phyloP scores from a whole-genome alignment of 2,113 vertebrate species.

The Pteruthius melanotis region DNA sequence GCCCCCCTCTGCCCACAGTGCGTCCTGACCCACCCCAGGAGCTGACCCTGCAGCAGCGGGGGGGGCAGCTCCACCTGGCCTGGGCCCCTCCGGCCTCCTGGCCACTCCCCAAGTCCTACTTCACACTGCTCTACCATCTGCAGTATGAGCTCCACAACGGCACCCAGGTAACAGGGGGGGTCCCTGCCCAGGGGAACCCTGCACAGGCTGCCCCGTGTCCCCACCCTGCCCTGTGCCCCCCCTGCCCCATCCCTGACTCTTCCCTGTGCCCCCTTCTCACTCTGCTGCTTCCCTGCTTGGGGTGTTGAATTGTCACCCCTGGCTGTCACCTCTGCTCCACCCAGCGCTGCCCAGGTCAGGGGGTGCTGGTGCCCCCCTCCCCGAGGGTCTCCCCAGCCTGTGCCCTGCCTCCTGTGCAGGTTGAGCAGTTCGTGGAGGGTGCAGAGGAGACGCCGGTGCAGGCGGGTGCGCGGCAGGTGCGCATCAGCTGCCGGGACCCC shows the following conservation, averaged over 20 bases:
- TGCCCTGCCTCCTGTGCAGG: background rate
- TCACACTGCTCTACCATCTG: background rate
- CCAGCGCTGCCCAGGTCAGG: rapidly evolving
- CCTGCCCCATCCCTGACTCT: background rate
- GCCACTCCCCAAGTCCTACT: conserved; percentile 21
- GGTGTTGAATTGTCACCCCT: no score
- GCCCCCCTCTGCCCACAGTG: background rate
- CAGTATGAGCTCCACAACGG: background rate
- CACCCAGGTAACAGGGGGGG: background rate
- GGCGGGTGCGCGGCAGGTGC: rapidly evolving
- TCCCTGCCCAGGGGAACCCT: no score
- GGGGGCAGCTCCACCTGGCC: background rate
- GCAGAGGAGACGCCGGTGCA: background rate
- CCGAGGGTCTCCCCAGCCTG: background rate
- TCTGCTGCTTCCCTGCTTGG: background rate
- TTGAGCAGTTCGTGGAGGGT: background rate
- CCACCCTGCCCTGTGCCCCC: background rate
- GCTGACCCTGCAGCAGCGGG: background rate
- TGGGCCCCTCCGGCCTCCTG: conserved; percentile 48
- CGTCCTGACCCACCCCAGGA: background rate
- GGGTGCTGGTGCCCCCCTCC: rapidly evolving
- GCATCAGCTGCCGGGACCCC: conserved; percentile 54
- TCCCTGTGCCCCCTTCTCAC: background rate
- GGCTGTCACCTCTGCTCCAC: background rate
- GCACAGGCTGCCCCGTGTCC: background rate